Base-by-base conservation (phyloP, 2,113 vertebrate species). In the Callorhinus ursinus region DNA sequence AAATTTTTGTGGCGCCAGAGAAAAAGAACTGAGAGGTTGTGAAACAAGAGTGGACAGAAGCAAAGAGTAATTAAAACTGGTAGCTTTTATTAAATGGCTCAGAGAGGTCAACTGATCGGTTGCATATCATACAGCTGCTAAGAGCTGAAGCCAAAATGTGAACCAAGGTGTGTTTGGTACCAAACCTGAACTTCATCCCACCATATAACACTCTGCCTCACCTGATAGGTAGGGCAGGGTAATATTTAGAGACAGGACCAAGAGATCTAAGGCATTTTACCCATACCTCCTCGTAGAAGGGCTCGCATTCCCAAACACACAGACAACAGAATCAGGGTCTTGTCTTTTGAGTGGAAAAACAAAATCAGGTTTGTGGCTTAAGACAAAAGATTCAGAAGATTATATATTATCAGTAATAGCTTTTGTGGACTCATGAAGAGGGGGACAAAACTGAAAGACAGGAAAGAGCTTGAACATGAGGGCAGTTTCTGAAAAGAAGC, bases 351-450 rank as follows among this genome's bases (percentile, higher is more conserved):
- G 31, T 19, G 26, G 69, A 76, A 84, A 71, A 69, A 42, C 10
- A 77, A 71, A 96, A 77, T 39, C 61, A 51, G 57, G 61, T 6
- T 77, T 69, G 26, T 77, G 11, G 69, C 33, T 84, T 49, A 42
- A 69, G 59, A 89, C 19, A 89, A 61, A 96, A 84, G 14, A 89
- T n/a, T 69, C 71, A n/a, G 51, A 88, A 67, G 55, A 69, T 88
- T 42, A 24, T 82, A 24, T 82, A 88, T 76, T 26, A 77, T 59
- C 55, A 93, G 77, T 67, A 93, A 88, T 22, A 33, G 42, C 7
- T 46, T 74, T 76, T 28, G 42, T 46, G n/a, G 46, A 63, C 4
- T 31, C 36, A 55, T 36, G 15, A 85, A 55, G 67, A 67, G 36
- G 69, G 36, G 69, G 59, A 85, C 18, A 84, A 86, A 19, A 14